Conservation (phyloP, 1,140 invertebrate species). For the Drosophila watanabei region DNA sequence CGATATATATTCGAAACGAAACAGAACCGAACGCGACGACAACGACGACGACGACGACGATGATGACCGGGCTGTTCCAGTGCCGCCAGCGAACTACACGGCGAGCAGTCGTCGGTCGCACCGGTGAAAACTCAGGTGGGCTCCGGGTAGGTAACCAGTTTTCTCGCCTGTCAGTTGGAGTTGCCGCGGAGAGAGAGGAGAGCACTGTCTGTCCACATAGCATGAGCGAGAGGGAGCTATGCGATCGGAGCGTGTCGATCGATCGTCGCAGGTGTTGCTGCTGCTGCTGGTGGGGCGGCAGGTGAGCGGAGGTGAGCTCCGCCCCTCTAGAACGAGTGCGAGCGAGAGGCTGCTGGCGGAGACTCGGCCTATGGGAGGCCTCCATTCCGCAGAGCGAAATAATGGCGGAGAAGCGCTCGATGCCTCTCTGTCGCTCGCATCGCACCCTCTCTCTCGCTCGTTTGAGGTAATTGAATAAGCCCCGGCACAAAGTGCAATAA, state of each 20-base stretch:
- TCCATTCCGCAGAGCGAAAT: constrained; percentile 43
- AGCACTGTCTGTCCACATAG: constrained; percentile 6
- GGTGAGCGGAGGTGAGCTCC: constrained; percentile 66
- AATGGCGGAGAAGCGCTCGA: constrained; percentile 61
- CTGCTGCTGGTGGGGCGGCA: constrained; percentile 36
- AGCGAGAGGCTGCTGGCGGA: constrained; percentile 16
- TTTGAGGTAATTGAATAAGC: constrained; percentile 80
- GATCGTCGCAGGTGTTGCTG: constrained; percentile 69
- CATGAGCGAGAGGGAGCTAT: constrained; percentile 67
- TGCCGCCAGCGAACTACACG: constrained; percentile 77
- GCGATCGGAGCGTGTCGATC: constrained; percentile 60
- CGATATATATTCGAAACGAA: constrained; percentile 17
- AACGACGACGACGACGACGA: constrained; percentile 55
- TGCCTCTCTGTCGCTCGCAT: constrained; percentile 13
- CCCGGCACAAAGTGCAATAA: constrained; percentile 84
- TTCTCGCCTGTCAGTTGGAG: constrained; percentile 20
- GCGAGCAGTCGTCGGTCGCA: constrained; percentile 50
- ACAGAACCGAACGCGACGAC: constrained; percentile 54
- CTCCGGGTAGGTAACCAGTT: constrained; percentile 50
- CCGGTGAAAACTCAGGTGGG: constrained; percentile 78
- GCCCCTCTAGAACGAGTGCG: constrained; percentile 43
- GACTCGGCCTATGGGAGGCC: constrained; percentile 51
- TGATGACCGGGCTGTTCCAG: constrained; percentile 74
- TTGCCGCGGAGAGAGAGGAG: constrained; percentile 13
- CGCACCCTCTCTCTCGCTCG: constrained; percentile 14